Conservation (phyloP, 2,113 vertebrate species). For the Lepisosteus osseus region DNA sequence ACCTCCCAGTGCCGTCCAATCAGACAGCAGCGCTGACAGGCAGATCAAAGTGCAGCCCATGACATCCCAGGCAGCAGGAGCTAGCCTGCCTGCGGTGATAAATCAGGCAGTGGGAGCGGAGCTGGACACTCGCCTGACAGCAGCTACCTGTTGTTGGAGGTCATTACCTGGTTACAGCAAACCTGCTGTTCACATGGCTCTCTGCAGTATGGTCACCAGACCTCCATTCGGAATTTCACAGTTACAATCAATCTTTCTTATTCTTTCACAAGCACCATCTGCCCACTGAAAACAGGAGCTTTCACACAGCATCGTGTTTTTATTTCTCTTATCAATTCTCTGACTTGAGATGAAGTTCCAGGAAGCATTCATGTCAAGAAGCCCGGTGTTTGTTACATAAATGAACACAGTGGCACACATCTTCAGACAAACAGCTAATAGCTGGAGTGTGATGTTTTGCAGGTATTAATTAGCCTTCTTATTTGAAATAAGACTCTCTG, state of each 20-base stretch:
- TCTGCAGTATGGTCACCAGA: neutral
- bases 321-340: constrained; percentile 26
- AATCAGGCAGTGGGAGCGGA: neutral
- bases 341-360: neutral
- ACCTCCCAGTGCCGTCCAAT: neutral
- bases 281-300: too few species aligned
- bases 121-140: too few species aligned
- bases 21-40: neutral
- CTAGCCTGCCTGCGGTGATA: neutral
- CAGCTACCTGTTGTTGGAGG: neutral
- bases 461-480: too few species aligned
- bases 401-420: too few species aligned
- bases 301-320: neutral
- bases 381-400: constrained; percentile 12
- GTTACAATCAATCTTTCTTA: neutral
- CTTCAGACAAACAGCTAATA: too few species aligned
- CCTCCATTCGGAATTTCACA: neutral
- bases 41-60: neutral
- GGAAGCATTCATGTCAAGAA: too few species aligned
- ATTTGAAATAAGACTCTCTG: too few species aligned
- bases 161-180: neutral
- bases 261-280: neutral
- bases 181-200: neutral
- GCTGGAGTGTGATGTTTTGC: too few species aligned
- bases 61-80: neutral